Base-by-base conservation (phyloP, 2,888 invertebrate genomes). In the Linyphia triangularis region DNA sequence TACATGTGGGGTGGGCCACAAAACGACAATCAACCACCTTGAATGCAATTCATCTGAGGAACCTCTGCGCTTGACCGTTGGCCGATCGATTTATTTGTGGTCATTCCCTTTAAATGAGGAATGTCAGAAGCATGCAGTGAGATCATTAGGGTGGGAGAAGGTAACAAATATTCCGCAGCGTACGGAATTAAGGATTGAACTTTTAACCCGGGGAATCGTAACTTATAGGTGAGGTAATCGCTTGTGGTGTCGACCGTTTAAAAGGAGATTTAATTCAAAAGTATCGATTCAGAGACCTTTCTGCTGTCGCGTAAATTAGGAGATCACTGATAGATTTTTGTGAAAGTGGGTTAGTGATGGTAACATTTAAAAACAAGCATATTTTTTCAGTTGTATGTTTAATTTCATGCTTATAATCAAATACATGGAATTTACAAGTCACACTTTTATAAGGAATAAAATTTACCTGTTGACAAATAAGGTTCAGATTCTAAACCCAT, bases 31-130 rank as follows among this genome's bases (percentile, higher is more conserved):
- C 84, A 77, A 77, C 59, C 75, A 57, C 75, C 77, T 77, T 85
- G 75, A 81, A 73, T 69, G 75, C 81, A 81, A 88, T 88, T 81
- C 81, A 88, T 88, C 81, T 81, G 24, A n/a, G 16, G 51, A 59
- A 67, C 59, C 72, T 72, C 85, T 88, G 86, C 72, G 57, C 72
- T 82, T 88, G 86, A 88, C 81, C 86, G 75, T 51, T 63, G 75
- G 73, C 63, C 28, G 22, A 88, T 88, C 81, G 70, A 88, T 88
- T 81, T 88, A 88, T 88, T 81, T 88, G 73, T 82, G 81, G 61
- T 67, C 81, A 65, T 72, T 86, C 79, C 85, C 65, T 83, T 33
- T 9, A 69, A 85, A 85, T 85, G 75, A 85, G 40, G 82, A 43
- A 70, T 82, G 82, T 82, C 82, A 82, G 82, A 61, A 33, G 72